A percentile compares a stretch with the other conserved stretches of the same genome.
phyloP scores from a whole-genome alignment of 2,113 vertebrate genomes.

The Mobula birostris region DNA sequence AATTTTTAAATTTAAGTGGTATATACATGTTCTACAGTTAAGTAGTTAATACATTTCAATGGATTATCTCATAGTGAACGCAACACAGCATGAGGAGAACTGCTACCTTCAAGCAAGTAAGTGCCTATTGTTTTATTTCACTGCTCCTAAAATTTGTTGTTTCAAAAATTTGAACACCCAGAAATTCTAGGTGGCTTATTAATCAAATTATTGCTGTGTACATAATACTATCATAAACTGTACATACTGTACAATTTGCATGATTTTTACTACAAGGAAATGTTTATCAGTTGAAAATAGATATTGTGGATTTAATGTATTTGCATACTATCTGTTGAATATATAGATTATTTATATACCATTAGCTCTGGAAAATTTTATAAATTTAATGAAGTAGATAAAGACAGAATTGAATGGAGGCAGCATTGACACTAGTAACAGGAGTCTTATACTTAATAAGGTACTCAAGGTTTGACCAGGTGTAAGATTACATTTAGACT shows the following conservation, averaged over 20 bases:
- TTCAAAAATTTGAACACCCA: neutral
- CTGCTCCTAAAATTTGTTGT: neutral
- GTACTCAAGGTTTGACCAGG: neutral
- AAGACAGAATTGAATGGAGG: neutral
- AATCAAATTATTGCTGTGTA: neutral
- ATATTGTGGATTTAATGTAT: too few species aligned
- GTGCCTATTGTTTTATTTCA: neutral
- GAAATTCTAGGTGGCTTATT: neutral
- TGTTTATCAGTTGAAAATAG: too few species aligned
- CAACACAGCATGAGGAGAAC: constrained; percentile 33
- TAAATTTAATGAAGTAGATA: neutral
- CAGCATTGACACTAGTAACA: neutral
- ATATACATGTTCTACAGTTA: neutral
- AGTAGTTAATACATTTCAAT: neutral
- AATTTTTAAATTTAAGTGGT: neutral
- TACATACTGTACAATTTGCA: neutral
- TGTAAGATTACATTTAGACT: neutral
- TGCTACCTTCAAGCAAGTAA: constrained; percentile 34
- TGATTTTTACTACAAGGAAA: neutral
- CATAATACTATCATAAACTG: neutral
- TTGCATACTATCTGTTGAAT: too few species aligned
- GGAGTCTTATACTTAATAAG: neutral
- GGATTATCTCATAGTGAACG: constrained; percentile 21
- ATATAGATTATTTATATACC: too few species aligned
- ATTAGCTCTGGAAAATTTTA: too few species aligned